Percentiles rank a stretch among this genome's conserved stretches.
Conservation (phyloP, 1,140 invertebrate species). For the Ceratina japonica region DNA sequence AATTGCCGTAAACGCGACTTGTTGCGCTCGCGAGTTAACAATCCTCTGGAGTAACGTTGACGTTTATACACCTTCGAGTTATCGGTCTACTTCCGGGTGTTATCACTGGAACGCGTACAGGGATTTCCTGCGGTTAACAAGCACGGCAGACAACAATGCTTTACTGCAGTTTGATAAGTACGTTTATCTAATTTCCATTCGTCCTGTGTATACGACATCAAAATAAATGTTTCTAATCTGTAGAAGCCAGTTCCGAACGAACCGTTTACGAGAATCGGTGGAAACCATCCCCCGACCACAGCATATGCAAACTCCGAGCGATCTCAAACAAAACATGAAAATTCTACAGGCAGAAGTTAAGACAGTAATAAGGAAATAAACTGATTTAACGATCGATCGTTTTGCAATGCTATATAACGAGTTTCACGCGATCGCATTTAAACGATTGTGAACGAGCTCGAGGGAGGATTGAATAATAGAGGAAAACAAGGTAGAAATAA, state of each 20-base stretch:
- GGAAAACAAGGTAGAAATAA: not conserved
- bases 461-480: too few species aligned
- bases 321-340: not conserved
- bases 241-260: not conserved
- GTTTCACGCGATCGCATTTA: too few species aligned
- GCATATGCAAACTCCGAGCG: constrained; percentile 4
- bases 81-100: constrained; percentile 32
- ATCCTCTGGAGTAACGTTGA: too few species aligned
- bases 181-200: not conserved
- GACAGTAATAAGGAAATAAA: not conserved
- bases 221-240: too few species aligned
- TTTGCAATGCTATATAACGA: not conserved
- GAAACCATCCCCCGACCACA: not conserved
- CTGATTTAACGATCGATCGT: not conserved
- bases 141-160: too few species aligned
- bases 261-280: not conserved
- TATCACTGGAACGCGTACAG: constrained; percentile 23
- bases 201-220: too few species aligned
- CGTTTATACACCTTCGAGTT: not conserved
- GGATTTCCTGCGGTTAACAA: constrained; percentile 35
- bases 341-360: not conserved
- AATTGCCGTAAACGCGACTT: not conserved
- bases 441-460: too few species aligned
- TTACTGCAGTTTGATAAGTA: not conserved
- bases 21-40: not conserved